A percentile compares a stretch with the other conserved stretches of the same genome.
These are phyloP conservation scores for Schizotus pectinicornis DNA, from an alignment of 2,888 invertebrate species.

Conservation along the genomic window DNA sequence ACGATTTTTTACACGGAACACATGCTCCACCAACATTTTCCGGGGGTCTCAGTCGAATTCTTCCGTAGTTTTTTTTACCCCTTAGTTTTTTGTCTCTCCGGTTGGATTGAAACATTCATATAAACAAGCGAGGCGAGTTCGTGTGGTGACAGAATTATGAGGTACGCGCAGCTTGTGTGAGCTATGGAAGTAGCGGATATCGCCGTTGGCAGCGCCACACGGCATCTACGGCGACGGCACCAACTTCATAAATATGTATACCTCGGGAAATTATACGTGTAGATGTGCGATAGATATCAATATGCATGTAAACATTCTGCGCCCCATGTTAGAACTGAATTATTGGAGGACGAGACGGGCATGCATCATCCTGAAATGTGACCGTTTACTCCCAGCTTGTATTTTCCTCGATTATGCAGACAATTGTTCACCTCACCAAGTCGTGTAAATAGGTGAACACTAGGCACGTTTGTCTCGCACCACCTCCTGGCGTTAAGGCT, in stretches of 20 bases:
- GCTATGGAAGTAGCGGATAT: slow-evolving; percentile 52
- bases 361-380: slow-evolving; percentile 43
- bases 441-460: too few species aligned
- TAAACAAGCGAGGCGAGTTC: slow-evolving; percentile 51
- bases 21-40: too few species aligned
- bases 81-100: slow-evolving; percentile 40
- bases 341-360: slow-evolving; percentile 50
- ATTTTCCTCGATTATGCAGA: slow-evolving; percentile 32
- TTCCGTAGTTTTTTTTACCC: too few species aligned
- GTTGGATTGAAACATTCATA: slow-evolving; percentile 56
- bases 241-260: slow-evolving; percentile 57
- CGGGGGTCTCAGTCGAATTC: too few species aligned
- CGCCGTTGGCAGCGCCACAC: slow-evolving; percentile 45
- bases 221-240: slow-evolving; percentile 37
- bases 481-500: too few species aligned
- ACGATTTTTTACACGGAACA: too few species aligned
- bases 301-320: slow-evolving; percentile 60
- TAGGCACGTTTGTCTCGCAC: too few species aligned
- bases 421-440: slow-evolving; percentile 26
- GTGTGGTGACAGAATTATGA: slow-evolving; percentile 58
- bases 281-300: slow-evolving; percentile 60
- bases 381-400: slow-evolving; percentile 37
- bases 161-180: slow-evolving; percentile 46
- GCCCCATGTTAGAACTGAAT: slow-evolving; percentile 56
- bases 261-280: slow-evolving; percentile 56